phyloP scores from a whole-genome alignment of 2,888 invertebrate genomes.

The Heliconius ismenius region DNA sequence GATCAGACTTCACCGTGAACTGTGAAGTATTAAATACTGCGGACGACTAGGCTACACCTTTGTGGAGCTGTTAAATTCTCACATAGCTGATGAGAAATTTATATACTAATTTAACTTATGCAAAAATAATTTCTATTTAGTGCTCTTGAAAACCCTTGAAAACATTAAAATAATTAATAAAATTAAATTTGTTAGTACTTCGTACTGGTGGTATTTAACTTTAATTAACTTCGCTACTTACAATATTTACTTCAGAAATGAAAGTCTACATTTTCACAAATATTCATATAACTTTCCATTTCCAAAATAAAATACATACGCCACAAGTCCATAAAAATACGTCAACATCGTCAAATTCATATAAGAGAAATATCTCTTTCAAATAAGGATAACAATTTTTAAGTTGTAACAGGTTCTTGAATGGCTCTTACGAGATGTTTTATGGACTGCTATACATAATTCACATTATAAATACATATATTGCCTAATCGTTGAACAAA shows the following conservation, averaged over 20 bases:
- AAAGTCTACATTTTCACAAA: neutral
- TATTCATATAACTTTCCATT: neutral
- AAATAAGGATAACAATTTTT: constrained; percentile 15
- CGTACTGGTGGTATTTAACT: too few species aligned
- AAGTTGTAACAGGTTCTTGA: constrained; percentile 13
- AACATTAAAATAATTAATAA: too few species aligned
- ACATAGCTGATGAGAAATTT: neutral
- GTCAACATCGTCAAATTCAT: neutral
- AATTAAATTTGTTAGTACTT: too few species aligned
- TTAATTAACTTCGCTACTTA: too few species aligned
- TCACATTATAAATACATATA: constrained; percentile 18
- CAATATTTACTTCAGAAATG: too few species aligned
- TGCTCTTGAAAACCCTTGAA: too few species aligned
- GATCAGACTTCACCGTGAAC: constrained; percentile 14
- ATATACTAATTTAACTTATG: too few species aligned
- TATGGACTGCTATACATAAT: constrained; percentile 25
- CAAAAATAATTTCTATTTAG: too few species aligned
- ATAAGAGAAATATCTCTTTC: constrained; percentile 17
- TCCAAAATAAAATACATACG: neutral
- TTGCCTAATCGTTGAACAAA: constrained; percentile 20
- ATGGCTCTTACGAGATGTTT: constrained; percentile 11
- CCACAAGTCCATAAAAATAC: constrained; percentile 4
- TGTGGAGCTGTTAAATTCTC: neutral
- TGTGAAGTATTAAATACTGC: constrained; percentile 2
- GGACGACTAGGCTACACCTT: constrained; percentile 7